Percentiles rank a stretch among this genome's conserved stretches.
Evolutionary conservation across 2,888 invertebrate genomes (phyloP).

Genomic region (Parochlus steinenii): DNA sequence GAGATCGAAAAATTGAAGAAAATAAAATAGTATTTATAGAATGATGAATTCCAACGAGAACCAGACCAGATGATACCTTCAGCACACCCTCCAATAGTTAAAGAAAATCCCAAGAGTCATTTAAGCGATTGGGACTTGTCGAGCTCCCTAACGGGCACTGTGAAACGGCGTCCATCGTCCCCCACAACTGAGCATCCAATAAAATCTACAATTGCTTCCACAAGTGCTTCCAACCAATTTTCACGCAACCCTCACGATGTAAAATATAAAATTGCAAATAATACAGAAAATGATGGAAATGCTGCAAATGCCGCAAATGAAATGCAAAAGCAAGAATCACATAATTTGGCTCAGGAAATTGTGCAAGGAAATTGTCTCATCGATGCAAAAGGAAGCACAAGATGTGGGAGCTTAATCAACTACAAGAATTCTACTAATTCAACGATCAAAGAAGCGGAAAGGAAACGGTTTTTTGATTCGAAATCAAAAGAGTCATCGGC

Average conservation of each 20-base stretch:
- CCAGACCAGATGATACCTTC: too few species aligned
- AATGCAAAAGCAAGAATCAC: slow-evolving; percentile 2
- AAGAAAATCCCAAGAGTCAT: too few species aligned
- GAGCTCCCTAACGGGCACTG: slow-evolving; percentile 52
- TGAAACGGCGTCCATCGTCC: slow-evolving; percentile 42
- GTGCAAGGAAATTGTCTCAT: slow-evolving; percentile 15
- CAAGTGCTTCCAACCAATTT: slow-evolving; percentile 3
- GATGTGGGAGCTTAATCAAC: too few species aligned
- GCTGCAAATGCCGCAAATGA: slow-evolving; percentile 4
- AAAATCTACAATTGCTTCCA: slow-evolving; percentile 13
- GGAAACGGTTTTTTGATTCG: slow-evolving; percentile 5
- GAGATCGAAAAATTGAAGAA: too few species aligned
- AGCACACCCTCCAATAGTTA: too few species aligned
- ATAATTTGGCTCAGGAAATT: slow-evolving; percentile 17
- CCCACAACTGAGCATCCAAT: slow-evolving; percentile 12
- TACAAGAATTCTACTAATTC: slow-evolving; percentile 6
- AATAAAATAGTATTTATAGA: too few species aligned
- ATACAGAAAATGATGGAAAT: slow-evolving; percentile 1
- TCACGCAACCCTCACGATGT: too few species aligned
- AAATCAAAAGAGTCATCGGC: slow-evolving; percentile 4
- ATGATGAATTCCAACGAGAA: too few species aligned
- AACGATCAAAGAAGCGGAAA: slow-evolving; percentile 6
- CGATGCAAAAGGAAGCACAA: slow-evolving; percentile 13
- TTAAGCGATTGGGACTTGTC: slow-evolving; percentile 58
- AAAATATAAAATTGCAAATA: not conserved